phyloP scores from a whole-genome alignment of 1,140 invertebrate species.

The Chironomus striatipennis region DNA sequence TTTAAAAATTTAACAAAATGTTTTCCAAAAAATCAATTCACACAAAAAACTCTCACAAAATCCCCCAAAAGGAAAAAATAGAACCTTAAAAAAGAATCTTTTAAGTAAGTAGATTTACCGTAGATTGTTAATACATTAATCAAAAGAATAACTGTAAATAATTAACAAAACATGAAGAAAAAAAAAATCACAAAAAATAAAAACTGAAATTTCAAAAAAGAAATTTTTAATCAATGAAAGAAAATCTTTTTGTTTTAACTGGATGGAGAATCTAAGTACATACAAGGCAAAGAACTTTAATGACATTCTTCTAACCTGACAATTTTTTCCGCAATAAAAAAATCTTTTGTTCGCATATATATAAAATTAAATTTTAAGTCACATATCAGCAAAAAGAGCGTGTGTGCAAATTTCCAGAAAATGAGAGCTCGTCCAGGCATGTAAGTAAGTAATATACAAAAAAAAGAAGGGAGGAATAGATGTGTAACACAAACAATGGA shows the following conservation, averaged over 20 bases:
- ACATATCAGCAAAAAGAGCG: too few species aligned
- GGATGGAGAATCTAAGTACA: too few species aligned
- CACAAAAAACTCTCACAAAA: too few species aligned
- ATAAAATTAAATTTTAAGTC: too few species aligned
- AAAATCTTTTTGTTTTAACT: background rate
- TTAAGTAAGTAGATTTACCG: background rate
- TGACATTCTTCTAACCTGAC: constrained; percentile 1
- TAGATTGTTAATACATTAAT: background rate
- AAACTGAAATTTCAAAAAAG: background rate
- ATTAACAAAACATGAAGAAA: background rate
- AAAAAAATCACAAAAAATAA: background rate
- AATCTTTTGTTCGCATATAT: background rate
- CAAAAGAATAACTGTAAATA: background rate
- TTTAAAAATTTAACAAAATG: too few species aligned
- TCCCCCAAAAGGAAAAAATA: too few species aligned
- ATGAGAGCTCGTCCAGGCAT: background rate
- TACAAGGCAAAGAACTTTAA: background rate
- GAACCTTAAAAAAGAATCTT: too few species aligned
- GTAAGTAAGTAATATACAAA: constrained; percentile 3
- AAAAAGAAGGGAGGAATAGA: background rate
- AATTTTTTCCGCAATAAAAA: background rate
- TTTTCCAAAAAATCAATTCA: too few species aligned
- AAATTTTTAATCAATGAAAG: background rate
- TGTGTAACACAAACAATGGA: too few species aligned
- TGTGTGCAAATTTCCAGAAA: constrained; percentile 8